A percentile compares a stretch with the other conserved stretches of the same genome.
These are phyloP conservation scores for human DNA, from an alignment of 2,113 vertebrate species.

Conservation along the genomic window DNA sequence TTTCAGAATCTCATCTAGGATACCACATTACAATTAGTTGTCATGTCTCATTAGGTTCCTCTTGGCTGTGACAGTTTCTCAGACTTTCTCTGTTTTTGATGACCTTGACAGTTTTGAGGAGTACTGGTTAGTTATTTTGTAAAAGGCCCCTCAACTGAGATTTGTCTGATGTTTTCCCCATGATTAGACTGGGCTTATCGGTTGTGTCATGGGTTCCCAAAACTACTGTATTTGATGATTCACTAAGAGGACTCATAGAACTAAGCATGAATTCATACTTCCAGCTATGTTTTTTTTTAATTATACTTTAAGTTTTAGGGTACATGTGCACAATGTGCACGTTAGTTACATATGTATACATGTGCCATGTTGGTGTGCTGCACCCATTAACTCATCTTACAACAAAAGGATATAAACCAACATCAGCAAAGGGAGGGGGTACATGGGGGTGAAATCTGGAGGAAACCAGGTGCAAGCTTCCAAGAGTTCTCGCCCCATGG, in stretches of 20 bases:
- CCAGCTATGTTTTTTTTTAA: background rate
- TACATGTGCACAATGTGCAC: too few species aligned
- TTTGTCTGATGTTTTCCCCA: background rate
- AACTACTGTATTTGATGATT: background rate
- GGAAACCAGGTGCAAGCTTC: background rate
- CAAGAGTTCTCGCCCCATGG: background rate
- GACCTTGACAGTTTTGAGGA: background rate
- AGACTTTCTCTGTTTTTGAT: background rate
- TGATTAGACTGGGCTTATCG: background rate
- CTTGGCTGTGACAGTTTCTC: background rate
- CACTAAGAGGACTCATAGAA: background rate
- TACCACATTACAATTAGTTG: background rate
- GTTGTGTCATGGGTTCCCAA: background rate
- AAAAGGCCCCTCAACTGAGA: background rate
- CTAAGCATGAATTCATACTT: background rate
- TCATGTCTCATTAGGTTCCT: background rate
- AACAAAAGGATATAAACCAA: background rate
- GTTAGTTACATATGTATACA: too few species aligned
- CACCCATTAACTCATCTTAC: background rate
- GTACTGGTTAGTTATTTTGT: background rate
- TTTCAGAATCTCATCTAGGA: background rate
- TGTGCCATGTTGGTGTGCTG: too few species aligned
- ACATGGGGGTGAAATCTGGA: background rate
- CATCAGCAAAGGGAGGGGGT: background rate
- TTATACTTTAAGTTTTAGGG: too few species aligned